phyloP scores from a whole-genome alignment of 2,797 vertebrate genomes.

The Meda fulgida region DNA sequence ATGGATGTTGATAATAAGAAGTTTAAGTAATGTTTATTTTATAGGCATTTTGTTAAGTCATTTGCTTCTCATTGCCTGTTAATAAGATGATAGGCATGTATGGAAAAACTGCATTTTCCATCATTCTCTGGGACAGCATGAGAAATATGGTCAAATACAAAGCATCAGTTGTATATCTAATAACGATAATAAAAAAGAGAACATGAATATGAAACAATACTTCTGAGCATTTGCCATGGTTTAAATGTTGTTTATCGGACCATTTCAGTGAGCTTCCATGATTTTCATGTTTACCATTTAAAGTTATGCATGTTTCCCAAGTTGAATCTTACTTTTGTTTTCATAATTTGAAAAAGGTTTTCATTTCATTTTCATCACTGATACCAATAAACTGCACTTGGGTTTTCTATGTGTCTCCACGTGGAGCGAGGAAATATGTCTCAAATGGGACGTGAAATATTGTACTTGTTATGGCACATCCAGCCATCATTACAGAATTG shows the following conservation, averaged over 20 bases:
- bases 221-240: not conserved
- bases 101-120: not conserved
- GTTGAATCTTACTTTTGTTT: not conserved
- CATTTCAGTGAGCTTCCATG: not conserved
- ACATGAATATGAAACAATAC: not conserved
- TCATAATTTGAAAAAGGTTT: not conserved
- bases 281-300: not conserved
- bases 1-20: not conserved
- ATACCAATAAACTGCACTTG: not conserved
- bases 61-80: not conserved
- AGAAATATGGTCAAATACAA: not conserved
- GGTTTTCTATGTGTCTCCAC: not conserved
- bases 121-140: not conserved
- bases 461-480: conserved; percentile 3
- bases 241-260: not conserved
- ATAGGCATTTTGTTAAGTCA: not conserved
- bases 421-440: not conserved
- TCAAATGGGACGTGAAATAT: not conserved
- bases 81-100: not conserved
- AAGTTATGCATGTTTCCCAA: not conserved
- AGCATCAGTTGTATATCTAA: not conserved
- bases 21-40: not conserved
- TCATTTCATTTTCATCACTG: not conserved
- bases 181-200: not conserved
- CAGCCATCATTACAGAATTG: conserved; percentile 25